Conservation (phyloP, 2,888 invertebrate genomes). For the Coronaproctus castanopsis region DNA sequence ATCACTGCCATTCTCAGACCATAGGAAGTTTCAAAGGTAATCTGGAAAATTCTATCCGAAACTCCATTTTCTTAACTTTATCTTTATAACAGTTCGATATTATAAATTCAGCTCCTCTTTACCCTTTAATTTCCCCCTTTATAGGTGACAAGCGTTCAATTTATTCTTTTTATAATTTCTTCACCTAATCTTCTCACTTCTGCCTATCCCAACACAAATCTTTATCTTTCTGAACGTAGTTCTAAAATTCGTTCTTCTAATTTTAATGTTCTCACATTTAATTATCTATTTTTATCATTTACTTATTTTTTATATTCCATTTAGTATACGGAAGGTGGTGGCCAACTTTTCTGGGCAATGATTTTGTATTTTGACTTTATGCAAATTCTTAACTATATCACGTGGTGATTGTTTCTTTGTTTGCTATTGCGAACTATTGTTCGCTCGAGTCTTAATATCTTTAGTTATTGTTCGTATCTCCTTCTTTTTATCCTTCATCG, state of each 20-base stretch:
- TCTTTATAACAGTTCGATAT: not conserved
- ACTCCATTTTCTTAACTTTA: not conserved
- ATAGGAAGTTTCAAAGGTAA: not conserved
- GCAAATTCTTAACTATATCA: not conserved
- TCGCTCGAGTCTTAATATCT: too few species aligned
- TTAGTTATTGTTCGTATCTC: too few species aligned
- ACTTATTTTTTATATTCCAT: not conserved
- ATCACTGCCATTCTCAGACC: not conserved
- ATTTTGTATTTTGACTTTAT: slow-evolving; percentile 1
- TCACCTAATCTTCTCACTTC: not conserved
- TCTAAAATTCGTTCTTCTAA: not conserved
- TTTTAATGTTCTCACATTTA: not conserved
- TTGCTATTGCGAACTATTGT: too few species aligned
- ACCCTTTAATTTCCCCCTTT: not conserved
- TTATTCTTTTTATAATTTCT: not conserved
- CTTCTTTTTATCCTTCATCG: too few species aligned
- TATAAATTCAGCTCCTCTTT: not conserved
- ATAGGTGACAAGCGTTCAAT: not conserved
- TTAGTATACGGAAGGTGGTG: not conserved
- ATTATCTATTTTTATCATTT: not conserved
- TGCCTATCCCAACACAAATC: not conserved
- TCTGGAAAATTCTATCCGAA: not conserved
- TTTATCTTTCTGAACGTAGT: not conserved
- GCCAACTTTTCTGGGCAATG: not conserved
- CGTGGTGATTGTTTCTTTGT: not conserved